Percentiles rank a stretch among this genome's conserved stretches.
Conservation (phyloP, 2,113 vertebrate species). For the Pseudopodoces humilis region DNA sequence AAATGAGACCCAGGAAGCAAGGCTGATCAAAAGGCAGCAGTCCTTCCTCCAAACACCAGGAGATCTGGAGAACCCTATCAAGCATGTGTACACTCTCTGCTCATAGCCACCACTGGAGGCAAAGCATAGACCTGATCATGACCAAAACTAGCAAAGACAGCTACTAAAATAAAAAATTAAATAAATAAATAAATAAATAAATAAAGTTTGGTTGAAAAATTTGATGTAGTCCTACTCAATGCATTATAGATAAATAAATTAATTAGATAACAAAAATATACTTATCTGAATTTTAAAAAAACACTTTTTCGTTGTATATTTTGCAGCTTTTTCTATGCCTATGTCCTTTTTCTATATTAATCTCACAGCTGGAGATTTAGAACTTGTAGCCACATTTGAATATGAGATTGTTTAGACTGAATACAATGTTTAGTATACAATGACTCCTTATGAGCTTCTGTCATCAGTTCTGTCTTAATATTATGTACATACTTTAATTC, state of each 20-base stretch:
- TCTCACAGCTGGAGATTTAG: not conserved
- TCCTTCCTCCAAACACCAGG: not conserved
- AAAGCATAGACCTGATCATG: not conserved
- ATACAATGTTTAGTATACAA: not conserved
- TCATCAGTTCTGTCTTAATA: not conserved
- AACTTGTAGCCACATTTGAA: not conserved
- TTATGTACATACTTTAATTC: not conserved
- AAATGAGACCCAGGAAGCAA: not conserved
- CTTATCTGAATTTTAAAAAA: not conserved
- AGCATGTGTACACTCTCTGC: not conserved
- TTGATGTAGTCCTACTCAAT: not conserved
- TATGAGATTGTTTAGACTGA: not conserved
- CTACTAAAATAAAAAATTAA: not conserved
- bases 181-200: not conserved
- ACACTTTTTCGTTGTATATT: not conserved
- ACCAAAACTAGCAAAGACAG: not conserved
- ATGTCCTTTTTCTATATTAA: not conserved
- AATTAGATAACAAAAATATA: not conserved
- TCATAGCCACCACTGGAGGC: not conserved
- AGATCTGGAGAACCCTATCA: not conserved
- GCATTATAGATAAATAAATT: not conserved
- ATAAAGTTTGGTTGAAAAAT: not conserved
- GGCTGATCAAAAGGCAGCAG: not conserved
- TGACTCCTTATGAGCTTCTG: not conserved
- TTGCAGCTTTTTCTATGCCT: not conserved